Base-by-base conservation (phyloP, 2,113 vertebrate species). In the Varanus komodoensis region DNA sequence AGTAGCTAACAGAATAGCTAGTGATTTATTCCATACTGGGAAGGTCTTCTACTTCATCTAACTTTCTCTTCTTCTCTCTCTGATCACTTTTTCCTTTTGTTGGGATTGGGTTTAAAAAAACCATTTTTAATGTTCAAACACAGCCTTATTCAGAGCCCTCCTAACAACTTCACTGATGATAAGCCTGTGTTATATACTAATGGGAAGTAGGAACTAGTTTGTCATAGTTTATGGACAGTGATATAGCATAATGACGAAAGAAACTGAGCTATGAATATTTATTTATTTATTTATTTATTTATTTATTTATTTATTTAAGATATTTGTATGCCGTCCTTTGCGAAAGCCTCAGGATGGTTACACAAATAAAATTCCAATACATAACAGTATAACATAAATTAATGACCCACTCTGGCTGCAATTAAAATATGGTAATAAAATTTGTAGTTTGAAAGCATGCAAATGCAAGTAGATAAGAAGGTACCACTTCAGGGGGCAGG, bases 91-190 rank as follows among this genome's bases (percentile, higher is more conserved):
- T 48, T 29, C 84, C 2, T 81, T 11, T 11, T 6, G 50, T 0
- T 79, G 2, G 50, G 52, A 4, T 6, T 86, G 23, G 54, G 52
- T 84, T 84, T 84, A 48, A 44, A 11, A 79, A 83, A 23, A 29
- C 2, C 29, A n/a, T 57, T 54, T 81, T 81, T 54, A 34, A 74
- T 17, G 19, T 81, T 52, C 54, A 29, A 81, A 80, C 9, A 68
- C 23, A 8, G 0, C 54, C 15, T 32, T 32, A 17, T 0, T 81
- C 0, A 80, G 19, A 1, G 0, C 34, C 38, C 38, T 52, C 29
- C 48, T 44, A 68, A 64, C n/a, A 44, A 38, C 61, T 67, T n/a
- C 44, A 21, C 34, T 68, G 57, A 83, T 8, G 12, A 61, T 61
- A 61, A 57, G 57, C 54, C 54, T 54, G 29, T 12, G 27, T 27